Evolutionary conservation across 2,797 vertebrate genomes (phyloP).

Genomic region (Acanthis flammea): DNA sequence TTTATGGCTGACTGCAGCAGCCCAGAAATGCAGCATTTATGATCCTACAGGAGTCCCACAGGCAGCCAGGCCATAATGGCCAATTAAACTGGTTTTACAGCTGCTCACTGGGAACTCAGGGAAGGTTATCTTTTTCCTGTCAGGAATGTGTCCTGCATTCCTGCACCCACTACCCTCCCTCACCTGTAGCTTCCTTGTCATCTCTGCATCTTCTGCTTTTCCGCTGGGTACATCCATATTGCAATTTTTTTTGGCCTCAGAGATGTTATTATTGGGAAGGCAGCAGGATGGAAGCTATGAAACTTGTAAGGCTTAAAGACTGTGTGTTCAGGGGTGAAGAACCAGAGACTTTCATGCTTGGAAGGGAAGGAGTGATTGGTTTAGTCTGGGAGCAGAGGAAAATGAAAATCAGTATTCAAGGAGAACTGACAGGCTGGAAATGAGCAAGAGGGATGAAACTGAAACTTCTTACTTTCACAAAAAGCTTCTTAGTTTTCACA

Average conservation of each 20-base stretch:
- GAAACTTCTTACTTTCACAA: neutral
- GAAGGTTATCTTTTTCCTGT: neutral
- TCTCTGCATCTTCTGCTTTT: neutral
- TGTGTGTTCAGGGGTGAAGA: neutral
- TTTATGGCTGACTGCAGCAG: conserved; percentile 15
- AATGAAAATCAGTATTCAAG: neutral
- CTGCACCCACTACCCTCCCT: neutral
- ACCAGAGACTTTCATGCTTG: neutral
- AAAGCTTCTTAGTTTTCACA: neutral
- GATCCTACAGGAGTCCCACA: neutral
- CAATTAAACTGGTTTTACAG: conserved; percentile 40
- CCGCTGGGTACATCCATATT: neutral
- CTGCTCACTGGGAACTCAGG: neutral
- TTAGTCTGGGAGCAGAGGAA: neutral
- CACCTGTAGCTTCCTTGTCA: neutral
- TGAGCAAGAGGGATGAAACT: neutral
- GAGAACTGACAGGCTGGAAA: neutral
- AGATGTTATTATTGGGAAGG: neutral
- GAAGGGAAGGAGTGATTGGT: neutral
- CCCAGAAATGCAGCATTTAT: neutral
- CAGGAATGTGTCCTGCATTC: neutral
- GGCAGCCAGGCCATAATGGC: neutral
- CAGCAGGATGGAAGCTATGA: neutral
- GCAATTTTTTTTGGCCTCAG: neutral
- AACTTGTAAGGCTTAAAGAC: neutral